A percentile compares a stretch with the other conserved stretches of the same genome.
phyloP scores from a whole-genome alignment of 2,113 vertebrate species.

The Ptilonorhynchus violaceus region DNA sequence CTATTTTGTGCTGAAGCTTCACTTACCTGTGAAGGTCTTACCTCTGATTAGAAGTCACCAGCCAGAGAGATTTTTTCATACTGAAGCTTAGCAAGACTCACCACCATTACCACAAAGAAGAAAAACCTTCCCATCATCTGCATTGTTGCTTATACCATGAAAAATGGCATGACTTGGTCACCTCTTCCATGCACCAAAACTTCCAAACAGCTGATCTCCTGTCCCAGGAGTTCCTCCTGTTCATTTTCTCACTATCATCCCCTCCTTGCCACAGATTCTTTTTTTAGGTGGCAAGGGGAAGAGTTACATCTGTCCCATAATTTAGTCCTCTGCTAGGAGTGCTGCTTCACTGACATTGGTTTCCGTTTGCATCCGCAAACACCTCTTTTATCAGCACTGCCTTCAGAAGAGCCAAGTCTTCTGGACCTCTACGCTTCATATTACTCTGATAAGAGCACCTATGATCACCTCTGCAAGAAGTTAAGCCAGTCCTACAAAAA shows the following conservation, averaged over 20 bases:
- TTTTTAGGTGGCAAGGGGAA: not conserved
- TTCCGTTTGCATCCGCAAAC: not conserved
- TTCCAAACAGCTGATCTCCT: not conserved
- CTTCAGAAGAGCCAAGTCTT: not conserved
- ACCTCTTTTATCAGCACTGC: not conserved
- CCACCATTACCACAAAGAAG: not conserved
- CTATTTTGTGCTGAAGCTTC: not conserved
- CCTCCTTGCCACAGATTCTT: not conserved
- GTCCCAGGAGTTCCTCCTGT: not conserved
- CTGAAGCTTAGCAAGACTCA: not conserved
- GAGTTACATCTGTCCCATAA: not conserved
- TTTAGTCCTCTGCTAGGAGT: not conserved
- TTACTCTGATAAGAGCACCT: not conserved
- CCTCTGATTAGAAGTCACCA: not conserved
- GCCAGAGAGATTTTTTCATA: not conserved
- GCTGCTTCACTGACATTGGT: not conserved
- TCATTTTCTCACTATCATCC: not conserved
- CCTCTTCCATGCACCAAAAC: not conserved
- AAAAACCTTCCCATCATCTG: not conserved
- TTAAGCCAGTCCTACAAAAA: not conserved
- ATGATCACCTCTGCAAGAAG: not conserved
- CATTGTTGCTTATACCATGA: not conserved
- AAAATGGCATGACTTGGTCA: not conserved
- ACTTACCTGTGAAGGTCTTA: not conserved
- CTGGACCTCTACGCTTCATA: not conserved